Conservation (phyloP, 2,113 vertebrate species). For the Pionites leucogaster region DNA sequence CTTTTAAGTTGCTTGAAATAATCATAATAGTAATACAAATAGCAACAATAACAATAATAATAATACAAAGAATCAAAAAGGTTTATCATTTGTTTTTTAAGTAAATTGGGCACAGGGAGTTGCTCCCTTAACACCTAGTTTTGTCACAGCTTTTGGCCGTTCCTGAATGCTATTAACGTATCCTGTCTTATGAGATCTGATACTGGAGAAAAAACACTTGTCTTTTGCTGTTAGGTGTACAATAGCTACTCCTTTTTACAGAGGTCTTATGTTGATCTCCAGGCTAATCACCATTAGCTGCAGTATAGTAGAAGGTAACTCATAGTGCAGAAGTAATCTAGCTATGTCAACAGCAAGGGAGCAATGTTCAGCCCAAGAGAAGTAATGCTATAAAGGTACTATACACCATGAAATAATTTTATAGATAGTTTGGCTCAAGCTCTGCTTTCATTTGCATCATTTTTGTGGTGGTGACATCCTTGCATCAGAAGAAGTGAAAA, state of each 20-base stretch:
- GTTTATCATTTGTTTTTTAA: neutral
- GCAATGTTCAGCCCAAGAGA: neutral
- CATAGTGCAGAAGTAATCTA: conserved; percentile 1
- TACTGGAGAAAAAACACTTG: neutral
- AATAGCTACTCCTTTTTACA: neutral
- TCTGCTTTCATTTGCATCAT: neutral
- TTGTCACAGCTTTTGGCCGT: neutral
- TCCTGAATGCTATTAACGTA: neutral
- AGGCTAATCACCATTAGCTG: neutral
- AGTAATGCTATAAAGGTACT: neutral
- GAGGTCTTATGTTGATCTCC: neutral
- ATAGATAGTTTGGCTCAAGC: neutral
- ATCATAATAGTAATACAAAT: neutral
- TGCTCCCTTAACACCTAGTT: neutral
- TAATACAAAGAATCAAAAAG: neutral
- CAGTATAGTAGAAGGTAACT: neutral
- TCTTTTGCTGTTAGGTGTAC: neutral
- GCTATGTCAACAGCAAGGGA: neutral
- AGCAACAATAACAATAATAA: neutral
- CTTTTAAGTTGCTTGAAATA: neutral
- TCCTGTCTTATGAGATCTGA: neutral
- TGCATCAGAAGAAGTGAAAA: neutral
- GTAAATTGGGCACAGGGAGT: neutral
- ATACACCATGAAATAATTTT: neutral
- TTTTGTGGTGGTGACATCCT: neutral